phyloP scores from a whole-genome alignment of 2,797 vertebrate genomes.

The Channallabes apus region DNA sequence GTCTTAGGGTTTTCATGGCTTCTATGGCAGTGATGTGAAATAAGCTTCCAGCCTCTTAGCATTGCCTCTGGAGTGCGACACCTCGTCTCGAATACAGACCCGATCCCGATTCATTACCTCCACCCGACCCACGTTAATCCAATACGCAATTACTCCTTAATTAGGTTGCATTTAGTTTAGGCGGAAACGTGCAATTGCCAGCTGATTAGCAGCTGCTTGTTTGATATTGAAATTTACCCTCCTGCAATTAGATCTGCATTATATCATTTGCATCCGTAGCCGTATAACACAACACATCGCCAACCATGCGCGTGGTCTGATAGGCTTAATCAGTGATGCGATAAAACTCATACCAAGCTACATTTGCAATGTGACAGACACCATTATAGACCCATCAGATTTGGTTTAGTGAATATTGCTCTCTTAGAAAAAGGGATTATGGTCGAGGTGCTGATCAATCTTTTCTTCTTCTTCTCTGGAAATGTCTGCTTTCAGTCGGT shows the following conservation, averaged over 20 bases:
- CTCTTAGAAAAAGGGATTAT: slow-evolving; percentile 8
- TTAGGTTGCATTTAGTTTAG: slow-evolving; percentile 52
- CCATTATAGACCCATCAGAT: slow-evolving; percentile 5
- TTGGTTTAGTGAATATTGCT: neutral
- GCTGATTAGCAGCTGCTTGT: slow-evolving; percentile 42
- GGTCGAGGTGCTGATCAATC: neutral
- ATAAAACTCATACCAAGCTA: slow-evolving; percentile 20
- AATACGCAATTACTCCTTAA: slow-evolving; percentile 48
- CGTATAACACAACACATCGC: slow-evolving; percentile 26
- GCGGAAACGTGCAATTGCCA: slow-evolving; percentile 46
- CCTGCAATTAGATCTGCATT: slow-evolving; percentile 43
- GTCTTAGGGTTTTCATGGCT: neutral
- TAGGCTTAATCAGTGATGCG: slow-evolving; percentile 40
- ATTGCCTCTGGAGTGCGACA: slow-evolving; percentile 2
- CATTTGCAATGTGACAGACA: slow-evolving; percentile 10
- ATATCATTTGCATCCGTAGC: slow-evolving; percentile 33
- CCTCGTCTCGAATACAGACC: slow-evolving; percentile 27
- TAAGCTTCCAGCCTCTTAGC: neutral
- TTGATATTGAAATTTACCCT: slow-evolving; percentile 38
- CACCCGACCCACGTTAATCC: slow-evolving; percentile 48
- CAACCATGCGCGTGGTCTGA: neutral
- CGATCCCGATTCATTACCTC: slow-evolving; percentile 48
- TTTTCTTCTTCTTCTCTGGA: neutral
- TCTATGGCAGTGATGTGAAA: neutral
- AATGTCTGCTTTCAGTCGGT: neutral